Percentiles rank a stretch among this genome's conserved stretches.
Evolutionary conservation across 2,113 vertebrate species (phyloP).

Genomic region (Zosterops hypoxanthus): DNA sequence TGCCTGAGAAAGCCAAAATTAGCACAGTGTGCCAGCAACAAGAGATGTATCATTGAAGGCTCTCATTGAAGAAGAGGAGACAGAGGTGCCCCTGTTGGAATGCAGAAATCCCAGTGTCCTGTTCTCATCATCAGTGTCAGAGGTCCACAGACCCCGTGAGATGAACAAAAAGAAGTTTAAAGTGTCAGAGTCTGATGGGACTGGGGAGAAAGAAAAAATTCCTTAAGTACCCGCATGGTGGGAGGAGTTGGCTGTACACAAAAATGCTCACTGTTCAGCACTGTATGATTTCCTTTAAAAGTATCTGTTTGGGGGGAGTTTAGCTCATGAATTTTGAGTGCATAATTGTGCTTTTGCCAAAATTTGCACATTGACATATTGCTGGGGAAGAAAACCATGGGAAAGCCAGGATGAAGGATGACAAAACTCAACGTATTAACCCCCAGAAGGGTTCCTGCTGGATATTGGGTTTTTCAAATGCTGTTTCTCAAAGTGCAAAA

Average conservation of each 20-base stretch:
- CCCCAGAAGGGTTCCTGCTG: neutral
- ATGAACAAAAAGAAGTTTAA: neutral
- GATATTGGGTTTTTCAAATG: rapidly evolving
- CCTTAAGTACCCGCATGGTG: neutral
- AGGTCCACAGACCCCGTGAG: rapidly evolving
- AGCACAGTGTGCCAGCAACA: neutral
- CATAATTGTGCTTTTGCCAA: neutral
- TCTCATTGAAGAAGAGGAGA: neutral
- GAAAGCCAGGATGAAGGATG: neutral
- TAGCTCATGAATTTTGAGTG: neutral
- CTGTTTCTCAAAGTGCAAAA: neutral
- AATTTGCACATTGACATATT: neutral
- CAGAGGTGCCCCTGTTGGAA: rapidly evolving
- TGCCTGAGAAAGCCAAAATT: neutral
- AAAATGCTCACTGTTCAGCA: neutral
- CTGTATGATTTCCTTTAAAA: neutral
- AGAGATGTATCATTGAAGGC: neutral
- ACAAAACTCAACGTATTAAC: neutral
- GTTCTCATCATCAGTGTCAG: neutral
- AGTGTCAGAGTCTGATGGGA: neutral
- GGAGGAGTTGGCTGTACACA: neutral
- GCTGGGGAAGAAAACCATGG: neutral
- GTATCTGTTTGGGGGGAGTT: neutral
- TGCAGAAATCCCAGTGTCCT: neutral
- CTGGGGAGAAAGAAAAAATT: neutral